phyloP scores from a whole-genome alignment of 2,797 vertebrate species.

The Miichthys miiuy region DNA sequence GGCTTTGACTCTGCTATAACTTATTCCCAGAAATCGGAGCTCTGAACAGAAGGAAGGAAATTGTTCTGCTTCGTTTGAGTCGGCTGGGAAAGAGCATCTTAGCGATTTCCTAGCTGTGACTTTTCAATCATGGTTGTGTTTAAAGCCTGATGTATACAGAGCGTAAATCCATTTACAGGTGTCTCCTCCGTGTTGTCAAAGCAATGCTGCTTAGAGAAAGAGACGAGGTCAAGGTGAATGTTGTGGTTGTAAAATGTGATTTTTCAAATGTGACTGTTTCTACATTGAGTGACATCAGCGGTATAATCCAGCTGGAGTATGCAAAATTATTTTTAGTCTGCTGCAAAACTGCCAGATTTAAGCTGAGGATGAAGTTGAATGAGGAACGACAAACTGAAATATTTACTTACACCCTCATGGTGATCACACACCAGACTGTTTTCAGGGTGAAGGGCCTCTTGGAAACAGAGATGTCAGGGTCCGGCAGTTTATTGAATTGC shows the following conservation, averaged over 20 bases:
- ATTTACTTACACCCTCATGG: conserved; percentile 7
- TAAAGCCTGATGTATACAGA: not conserved
- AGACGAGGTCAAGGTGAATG: conserved; percentile 33
- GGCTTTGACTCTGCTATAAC: conserved; percentile 14
- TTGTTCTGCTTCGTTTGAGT: conserved; percentile 30
- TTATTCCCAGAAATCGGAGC: conserved; percentile 17
- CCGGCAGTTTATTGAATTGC: conserved; percentile 47
- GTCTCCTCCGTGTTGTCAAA: conserved; percentile 54
- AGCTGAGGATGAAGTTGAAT: conserved; percentile 27
- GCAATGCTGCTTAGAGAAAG: conserved; percentile 16
- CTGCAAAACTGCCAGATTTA: conserved; percentile 16
- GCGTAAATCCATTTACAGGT: conserved; percentile 45
- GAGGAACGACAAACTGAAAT: conserved; percentile 40
- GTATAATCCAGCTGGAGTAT: conserved; percentile 52
- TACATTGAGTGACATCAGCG: conserved; percentile 30
- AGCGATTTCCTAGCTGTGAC: conserved; percentile 4
- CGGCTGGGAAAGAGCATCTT: conserved; percentile 6
- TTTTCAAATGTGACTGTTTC: conserved; percentile 36
- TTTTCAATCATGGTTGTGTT: conserved; percentile 2
- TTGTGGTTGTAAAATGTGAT: conserved; percentile 30
- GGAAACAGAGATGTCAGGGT: conserved; percentile 34
- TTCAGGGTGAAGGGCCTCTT: conserved; percentile 17
- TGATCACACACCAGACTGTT: conserved; percentile 18
- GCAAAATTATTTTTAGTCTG: conserved; percentile 52
- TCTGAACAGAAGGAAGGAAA: conserved; percentile 40